Conservation (phyloP, 2,888 invertebrate species). For the Chalcis sispes region DNA sequence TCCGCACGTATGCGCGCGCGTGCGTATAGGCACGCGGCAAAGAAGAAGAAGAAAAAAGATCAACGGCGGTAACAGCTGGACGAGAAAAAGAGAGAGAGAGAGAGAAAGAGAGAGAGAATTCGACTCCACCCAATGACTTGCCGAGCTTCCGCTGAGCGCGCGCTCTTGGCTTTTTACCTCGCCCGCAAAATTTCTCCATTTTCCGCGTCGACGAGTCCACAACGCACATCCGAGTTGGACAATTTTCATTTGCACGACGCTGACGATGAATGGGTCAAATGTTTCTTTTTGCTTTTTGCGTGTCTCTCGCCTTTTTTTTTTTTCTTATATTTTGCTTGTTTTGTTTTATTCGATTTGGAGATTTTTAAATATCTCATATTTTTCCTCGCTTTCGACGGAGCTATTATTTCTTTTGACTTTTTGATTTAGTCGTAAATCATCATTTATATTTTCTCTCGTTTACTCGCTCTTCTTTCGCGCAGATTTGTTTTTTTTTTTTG, state of each 20-base stretch:
- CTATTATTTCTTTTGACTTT: too few relatives aligned
- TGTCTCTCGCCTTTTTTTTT: conserved; percentile 2
- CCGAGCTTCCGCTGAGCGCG: too few relatives aligned
- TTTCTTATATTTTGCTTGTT: conserved; percentile 18
- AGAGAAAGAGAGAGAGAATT: not conserved
- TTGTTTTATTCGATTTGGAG: too few relatives aligned
- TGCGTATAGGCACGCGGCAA: too few relatives aligned
- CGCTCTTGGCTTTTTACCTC: not conserved
- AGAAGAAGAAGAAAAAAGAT: not conserved
- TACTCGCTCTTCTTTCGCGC: too few relatives aligned
- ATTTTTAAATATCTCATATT: too few relatives aligned
- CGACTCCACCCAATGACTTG: conserved; percentile 1
- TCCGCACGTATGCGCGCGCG: too few relatives aligned
- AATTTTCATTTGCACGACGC: conserved; percentile 19
- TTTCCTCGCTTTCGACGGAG: not conserved
- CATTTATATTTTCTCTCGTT: too few relatives aligned
- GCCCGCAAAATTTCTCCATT: conserved; percentile 20
- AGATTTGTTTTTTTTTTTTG: too few relatives aligned
- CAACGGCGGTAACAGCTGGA: conserved; percentile 6
- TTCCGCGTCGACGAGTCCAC: conserved; percentile 14
- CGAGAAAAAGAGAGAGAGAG: too few relatives aligned
- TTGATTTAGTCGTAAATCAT: too few relatives aligned
- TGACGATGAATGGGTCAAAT: conserved; percentile 9
- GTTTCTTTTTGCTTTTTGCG: conserved; percentile 1
- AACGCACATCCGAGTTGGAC: not conserved